Evolutionary conservation across 30 jellyfish, hydroid and myxozoan species (phyloP).

Genomic region (Haliclystus octoradiatus): DNA sequence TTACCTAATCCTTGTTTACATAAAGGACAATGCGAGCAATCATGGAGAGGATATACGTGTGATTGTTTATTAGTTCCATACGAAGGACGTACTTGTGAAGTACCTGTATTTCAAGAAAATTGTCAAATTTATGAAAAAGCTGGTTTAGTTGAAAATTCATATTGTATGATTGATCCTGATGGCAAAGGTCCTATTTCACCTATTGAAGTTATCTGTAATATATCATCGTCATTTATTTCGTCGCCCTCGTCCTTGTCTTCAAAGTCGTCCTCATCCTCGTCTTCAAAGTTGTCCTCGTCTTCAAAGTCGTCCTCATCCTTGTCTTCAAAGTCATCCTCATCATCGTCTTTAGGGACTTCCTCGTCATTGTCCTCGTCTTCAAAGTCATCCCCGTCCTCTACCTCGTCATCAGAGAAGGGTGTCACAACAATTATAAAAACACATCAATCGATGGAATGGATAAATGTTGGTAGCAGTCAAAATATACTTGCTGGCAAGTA

Average conservation of each 20-base stretch:
- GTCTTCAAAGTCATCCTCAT: conserved; percentile 1
- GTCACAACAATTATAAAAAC: conserved; percentile 1
- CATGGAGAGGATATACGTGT: conserved; percentile 30
- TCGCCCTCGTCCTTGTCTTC: no score
- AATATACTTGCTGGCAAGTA: conserved; percentile 22
- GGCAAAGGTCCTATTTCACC: conserved; percentile 69
- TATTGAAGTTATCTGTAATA: conserved; percentile 72
- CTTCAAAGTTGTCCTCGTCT: no score
- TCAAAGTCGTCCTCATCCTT: conserved; percentile 38
- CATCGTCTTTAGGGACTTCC: conserved; percentile 23
- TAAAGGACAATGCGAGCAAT: conserved; percentile 73
- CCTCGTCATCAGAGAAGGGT: conserved; percentile 14
- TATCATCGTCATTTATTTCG: conserved; percentile 48
- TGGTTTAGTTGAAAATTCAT: conserved; percentile 74
- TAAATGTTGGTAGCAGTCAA: conserved; percentile 19
- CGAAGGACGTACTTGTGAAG: conserved; percentile 62
- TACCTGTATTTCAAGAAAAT: conserved; percentile 52
- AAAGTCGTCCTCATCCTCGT: conserved; percentile 38
- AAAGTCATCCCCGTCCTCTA: conserved; percentile 25
- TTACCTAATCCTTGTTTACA: conserved; percentile 89
- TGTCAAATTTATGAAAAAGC: conserved; percentile 75
- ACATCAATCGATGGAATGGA: conserved; percentile 18
- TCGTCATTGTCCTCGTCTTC: no score
- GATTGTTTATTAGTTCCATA: conserved; percentile 38
- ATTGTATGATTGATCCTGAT: conserved; percentile 86